These are phyloP conservation scores for Eupelmus urozonus DNA, from an alignment of 2,888 invertebrate species.

Conservation along the genomic window DNA sequence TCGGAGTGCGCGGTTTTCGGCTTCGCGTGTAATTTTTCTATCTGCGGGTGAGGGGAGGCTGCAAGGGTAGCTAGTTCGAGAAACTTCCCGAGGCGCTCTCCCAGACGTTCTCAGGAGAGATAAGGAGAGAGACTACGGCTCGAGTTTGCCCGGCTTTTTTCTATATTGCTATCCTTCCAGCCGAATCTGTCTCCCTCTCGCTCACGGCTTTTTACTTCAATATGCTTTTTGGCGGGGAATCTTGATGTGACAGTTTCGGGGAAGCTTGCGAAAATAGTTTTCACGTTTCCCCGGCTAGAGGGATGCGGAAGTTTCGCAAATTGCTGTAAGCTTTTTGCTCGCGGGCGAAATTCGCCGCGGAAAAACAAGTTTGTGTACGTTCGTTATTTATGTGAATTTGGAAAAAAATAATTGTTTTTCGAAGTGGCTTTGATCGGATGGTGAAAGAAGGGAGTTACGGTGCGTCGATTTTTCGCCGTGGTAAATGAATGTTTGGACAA, in stretches of 20 bases:
- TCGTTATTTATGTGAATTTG: not conserved
- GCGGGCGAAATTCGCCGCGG: conserved; percentile 14
- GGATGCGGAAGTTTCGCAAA: conserved; percentile 21
- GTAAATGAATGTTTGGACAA: no score
- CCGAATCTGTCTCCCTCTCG: not conserved
- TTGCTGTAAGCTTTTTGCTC: conserved; percentile 29
- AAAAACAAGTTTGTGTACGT: conserved; percentile 3
- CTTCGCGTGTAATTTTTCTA: conserved; percentile 44
- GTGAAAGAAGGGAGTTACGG: no score
- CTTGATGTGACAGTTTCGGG: conserved; percentile 50
- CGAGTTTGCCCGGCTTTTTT: not conserved
- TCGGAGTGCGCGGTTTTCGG: no score
- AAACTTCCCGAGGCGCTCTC: no score
- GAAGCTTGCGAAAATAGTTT: conserved; percentile 48
- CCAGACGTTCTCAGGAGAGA: not conserved
- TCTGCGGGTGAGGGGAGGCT: no score
- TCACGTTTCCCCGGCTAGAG: conserved; percentile 34
- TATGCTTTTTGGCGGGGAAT: conserved; percentile 42
- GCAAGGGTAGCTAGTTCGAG: no score
- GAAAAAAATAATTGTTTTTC: not conserved
- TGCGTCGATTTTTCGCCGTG: no score
- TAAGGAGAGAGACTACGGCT: not conserved
- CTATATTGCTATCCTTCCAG: not conserved
- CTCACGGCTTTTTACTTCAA: conserved; percentile 32
- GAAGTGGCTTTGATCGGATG: no score